These are phyloP conservation scores for Neocrepidodera transversa DNA, from an alignment of 2,888 invertebrate genomes.

Conservation along the genomic window DNA sequence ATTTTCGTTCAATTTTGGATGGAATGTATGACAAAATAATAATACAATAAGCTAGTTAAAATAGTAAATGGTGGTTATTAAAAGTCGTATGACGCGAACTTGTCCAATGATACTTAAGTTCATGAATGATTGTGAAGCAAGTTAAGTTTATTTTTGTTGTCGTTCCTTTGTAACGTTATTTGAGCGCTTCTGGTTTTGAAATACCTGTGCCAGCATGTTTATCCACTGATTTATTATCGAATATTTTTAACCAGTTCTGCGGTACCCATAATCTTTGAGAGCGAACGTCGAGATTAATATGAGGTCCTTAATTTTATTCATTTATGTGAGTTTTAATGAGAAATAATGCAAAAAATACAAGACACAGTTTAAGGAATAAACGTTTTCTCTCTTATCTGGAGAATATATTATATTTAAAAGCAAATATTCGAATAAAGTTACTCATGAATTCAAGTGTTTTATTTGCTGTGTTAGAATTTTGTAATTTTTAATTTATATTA, in stretches of 20 bases:
- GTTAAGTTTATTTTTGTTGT: slow-evolving; percentile 40
- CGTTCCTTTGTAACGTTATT: slow-evolving; percentile 35
- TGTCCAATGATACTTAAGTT: slow-evolving; percentile 9
- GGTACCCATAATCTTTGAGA: slow-evolving; percentile 48
- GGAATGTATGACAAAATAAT: too few relatives aligned
- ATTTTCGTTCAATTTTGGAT: too few relatives aligned
- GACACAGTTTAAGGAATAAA: slow-evolving; percentile 22
- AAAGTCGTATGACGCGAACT: not conserved
- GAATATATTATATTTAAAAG: slow-evolving; percentile 23
- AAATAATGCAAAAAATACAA: slow-evolving; percentile 38
- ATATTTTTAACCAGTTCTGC: slow-evolving; percentile 56
- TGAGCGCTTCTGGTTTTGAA: slow-evolving; percentile 54
- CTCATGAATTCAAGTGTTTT: too few relatives aligned
- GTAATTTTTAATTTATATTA: too few relatives aligned
- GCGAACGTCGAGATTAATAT: slow-evolving; percentile 47
- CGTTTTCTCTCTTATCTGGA: slow-evolving; percentile 29
- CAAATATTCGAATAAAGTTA: slow-evolving; percentile 3
- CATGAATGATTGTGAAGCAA: slow-evolving; percentile 34
- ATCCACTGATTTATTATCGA: slow-evolving; percentile 54
- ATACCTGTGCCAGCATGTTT: slow-evolving; percentile 54
- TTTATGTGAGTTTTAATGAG: slow-evolving; percentile 51
- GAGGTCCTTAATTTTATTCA: slow-evolving; percentile 49
- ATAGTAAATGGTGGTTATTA: slow-evolving; percentile 2
- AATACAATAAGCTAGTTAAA: not conserved
- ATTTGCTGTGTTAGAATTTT: too few relatives aligned